A percentile compares a stretch with the other conserved stretches of the same genome.
Conservation (phyloP, 2,113 vertebrate species). For the Cathartes aura region DNA sequence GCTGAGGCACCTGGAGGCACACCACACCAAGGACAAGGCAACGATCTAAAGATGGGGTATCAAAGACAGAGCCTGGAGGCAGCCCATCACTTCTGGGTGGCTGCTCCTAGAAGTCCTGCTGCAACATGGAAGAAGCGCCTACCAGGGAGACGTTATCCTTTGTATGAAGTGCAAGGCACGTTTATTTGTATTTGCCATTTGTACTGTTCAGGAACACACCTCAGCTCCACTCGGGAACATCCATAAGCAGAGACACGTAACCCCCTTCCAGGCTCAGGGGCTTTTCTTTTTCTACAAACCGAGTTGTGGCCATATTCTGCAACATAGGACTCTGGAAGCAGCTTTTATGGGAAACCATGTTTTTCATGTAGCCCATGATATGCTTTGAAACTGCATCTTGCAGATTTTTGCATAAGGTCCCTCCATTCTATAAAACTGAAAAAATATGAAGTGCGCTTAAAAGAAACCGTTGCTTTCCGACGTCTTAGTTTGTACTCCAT, state of each 20-base stretch:
- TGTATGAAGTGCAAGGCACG: fast-evolving
- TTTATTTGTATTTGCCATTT: too few relatives aligned
- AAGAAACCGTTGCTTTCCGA: background rate
- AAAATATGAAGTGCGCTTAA: background rate
- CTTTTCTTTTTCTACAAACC: background rate
- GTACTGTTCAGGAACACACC: background rate
- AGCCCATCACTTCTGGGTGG: background rate
- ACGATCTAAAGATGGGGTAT: background rate
- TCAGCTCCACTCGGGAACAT: background rate
- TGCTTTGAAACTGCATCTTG: background rate
- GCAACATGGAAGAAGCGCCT: background rate
- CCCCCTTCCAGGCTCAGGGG: background rate
- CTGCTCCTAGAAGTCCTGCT: background rate
- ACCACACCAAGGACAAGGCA: background rate
- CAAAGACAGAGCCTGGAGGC: background rate
- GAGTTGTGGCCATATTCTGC: background rate
- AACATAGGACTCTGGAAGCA: background rate
- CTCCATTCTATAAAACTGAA: background rate
- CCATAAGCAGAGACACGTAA: fast-evolving
- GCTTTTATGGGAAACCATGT: background rate
- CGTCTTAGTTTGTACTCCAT: background rate
- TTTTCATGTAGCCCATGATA: background rate
- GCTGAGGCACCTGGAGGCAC: background rate
- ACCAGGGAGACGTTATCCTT: fast-evolving
- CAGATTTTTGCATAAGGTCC: background rate